Evolutionary conservation across 2,113 vertebrate genomes (phyloP), one percentile per base, ranked within the genome.

Genomic region (Urocynchramus pylzowi): DNA sequence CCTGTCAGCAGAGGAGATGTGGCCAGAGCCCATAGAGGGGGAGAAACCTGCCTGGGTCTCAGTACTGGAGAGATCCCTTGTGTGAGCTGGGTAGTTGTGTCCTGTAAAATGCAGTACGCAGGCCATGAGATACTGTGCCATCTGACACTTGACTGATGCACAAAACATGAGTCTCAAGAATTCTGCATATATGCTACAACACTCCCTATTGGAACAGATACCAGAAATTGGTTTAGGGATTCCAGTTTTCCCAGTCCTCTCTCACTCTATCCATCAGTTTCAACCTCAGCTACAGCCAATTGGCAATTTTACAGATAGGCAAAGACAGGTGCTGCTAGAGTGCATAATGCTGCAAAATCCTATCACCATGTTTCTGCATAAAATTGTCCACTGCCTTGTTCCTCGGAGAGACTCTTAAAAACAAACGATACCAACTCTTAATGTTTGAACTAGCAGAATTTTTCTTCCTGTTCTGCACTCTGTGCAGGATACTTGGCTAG

Each of bases 141-240:
- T 19, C 13, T 73, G 53, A 64, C 41, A 47, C 21, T 8, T 7
- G 12, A 16, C 30, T 84, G 31, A 7, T 22, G 19, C 7, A 71
- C 41, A 35, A 59, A 78, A 42, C 19, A 24, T 0, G 13, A 78
- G 4, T 17, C 57, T 78, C 52, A 63, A 21, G 39, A 45, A 30
- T 47, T 71, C 10, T 13, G 33, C 3, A 7, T 21, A 18, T 12
- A 16, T 10, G 15, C 13, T 73, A 4, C 0, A 0, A 35, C 27
- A 44, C 14, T 78, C 11, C 7, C 12, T 24, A 2, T 20, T 27
- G 13, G 10, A 73, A 59, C 14, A 54, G 11, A 20, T 39, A 80
- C 6, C 13, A 85, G 78, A 85, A 90, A 77, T 3, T n/a, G 22
- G 18, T n/a, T 80, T 60, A 57, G 30, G 4, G 9, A 69, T 37